Conservation (phyloP, 2,797 vertebrate species). For the Enteromius fasciolatus region DNA sequence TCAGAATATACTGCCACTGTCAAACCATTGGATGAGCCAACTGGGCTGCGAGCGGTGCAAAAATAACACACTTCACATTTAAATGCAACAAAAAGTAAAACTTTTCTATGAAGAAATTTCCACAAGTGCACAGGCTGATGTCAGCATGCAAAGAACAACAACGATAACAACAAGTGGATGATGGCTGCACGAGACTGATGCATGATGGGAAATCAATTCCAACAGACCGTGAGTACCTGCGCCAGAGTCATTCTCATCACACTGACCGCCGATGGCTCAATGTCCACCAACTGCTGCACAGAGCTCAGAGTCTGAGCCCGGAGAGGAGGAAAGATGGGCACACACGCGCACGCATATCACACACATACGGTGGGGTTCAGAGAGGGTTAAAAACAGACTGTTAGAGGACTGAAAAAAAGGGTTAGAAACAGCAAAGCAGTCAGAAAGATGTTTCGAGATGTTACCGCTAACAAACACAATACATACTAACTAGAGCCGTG, state of each 20-base stretch:
- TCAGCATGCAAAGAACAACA: conserved; percentile 20
- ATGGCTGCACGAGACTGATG: conserved; percentile 12
- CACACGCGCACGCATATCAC: conserved; percentile 55
- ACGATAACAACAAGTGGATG: conserved; percentile 10
- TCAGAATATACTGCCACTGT: neutral
- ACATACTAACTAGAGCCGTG: neutral
- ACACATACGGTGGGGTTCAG: conserved; percentile 65
- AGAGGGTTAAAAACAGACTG: conserved; percentile 29
- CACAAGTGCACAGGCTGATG: neutral
- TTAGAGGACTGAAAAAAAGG: conserved; percentile 35
- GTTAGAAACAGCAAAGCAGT: conserved; percentile 40
- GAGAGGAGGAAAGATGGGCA: conserved; percentile 33
- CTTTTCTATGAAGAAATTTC: neutral
- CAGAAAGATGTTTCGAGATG: conserved; percentile 15
- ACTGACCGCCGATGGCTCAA: conserved; percentile 98
- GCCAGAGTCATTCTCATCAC: conserved; percentile 99
- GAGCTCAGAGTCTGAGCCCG: conserved; percentile 89
- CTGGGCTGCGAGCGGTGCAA: neutral
- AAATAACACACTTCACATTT: neutral
- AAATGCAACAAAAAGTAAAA: neutral
- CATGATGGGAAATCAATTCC: conserved; percentile 36
- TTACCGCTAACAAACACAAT: neutral
- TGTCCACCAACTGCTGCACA: conserved; percentile 96
- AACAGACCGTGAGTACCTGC: conserved; percentile 81
- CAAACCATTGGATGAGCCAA: neutral